These are phyloP conservation scores for Chaenogobius annularis DNA, from an alignment of 2,113 vertebrate genomes.

Conservation along the genomic window DNA sequence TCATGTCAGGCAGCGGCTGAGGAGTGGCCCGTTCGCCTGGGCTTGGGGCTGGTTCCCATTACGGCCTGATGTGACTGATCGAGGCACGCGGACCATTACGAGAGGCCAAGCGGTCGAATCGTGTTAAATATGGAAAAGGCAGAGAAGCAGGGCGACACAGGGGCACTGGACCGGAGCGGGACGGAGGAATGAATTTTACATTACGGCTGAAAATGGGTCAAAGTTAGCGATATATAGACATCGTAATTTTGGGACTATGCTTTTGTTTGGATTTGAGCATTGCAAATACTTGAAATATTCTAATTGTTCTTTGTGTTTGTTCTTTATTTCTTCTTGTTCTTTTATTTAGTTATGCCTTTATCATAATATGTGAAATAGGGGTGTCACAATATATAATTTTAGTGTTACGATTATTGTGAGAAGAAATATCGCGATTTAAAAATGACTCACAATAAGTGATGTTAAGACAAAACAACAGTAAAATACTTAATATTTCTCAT, in stretches of 20 bases:
- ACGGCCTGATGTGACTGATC: conserved; percentile 60
- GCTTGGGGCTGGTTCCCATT: conserved; percentile 71
- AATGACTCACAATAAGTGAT: too few species aligned
- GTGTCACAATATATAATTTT: too few species aligned
- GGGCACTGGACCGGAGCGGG: not conserved
- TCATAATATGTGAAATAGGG: too few species aligned
- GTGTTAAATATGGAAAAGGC: conserved; percentile 21
- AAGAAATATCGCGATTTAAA: too few species aligned
- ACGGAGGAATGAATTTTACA: conserved; percentile 2
- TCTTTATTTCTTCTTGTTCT: not conserved
- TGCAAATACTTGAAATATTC: not conserved
- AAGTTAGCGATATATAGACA: not conserved
- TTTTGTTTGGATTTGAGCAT: not conserved
- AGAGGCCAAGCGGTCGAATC: conserved; percentile 30
- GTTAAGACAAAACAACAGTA: too few species aligned
- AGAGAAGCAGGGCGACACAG: not conserved
- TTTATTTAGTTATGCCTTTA: not conserved
- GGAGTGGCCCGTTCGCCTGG: conserved; percentile 62
- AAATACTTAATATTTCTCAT: too few species aligned
- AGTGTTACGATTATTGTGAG: too few species aligned
- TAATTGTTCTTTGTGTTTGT: not conserved
- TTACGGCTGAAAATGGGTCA: not conserved
- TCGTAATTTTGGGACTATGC: not conserved
- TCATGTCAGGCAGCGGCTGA: conserved; percentile 70
- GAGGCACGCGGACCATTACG: conserved; percentile 50